Conservation (phyloP, 2,113 vertebrate species). For the Cisticola juncidis region DNA sequence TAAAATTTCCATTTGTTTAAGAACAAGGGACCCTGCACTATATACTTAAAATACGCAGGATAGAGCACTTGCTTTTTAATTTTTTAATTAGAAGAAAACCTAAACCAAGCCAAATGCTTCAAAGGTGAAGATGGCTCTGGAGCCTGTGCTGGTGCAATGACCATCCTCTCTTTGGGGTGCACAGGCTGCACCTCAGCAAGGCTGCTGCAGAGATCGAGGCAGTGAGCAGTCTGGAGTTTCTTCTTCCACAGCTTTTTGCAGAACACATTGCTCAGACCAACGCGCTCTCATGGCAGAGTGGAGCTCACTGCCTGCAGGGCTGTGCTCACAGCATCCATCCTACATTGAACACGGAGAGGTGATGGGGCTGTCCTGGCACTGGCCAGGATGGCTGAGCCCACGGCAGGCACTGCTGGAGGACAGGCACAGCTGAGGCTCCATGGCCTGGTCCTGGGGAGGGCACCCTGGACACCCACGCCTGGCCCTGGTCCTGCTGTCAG, state of each 20-base stretch:
- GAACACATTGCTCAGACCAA: neutral
- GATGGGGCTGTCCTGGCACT: neutral
- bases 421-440: neutral
- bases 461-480: rapidly evolving
- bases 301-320: rapidly evolving
- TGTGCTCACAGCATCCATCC: rapidly evolving
- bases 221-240: neutral
- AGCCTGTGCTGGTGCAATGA: neutral
- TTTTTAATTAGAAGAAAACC: neutral
- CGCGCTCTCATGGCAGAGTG: rapidly evolving
- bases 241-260: neutral
- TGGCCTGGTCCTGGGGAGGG: rapidly evolving
- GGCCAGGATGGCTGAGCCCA: rapidly evolving
- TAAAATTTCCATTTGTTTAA: neutral
- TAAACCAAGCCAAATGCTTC: neutral
- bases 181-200: neutral
- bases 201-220: neutral
- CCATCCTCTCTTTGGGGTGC: neutral
- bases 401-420: rapidly evolving
- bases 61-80: neutral
- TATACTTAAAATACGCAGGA: neutral
- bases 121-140: neutral
- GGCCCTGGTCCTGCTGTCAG: neutral
- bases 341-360: rapidly evolving
- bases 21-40: neutral